These are phyloP conservation scores for Drosophila seguyi DNA, from an alignment of 1,140 invertebrate genomes.

Conservation along the genomic window DNA sequence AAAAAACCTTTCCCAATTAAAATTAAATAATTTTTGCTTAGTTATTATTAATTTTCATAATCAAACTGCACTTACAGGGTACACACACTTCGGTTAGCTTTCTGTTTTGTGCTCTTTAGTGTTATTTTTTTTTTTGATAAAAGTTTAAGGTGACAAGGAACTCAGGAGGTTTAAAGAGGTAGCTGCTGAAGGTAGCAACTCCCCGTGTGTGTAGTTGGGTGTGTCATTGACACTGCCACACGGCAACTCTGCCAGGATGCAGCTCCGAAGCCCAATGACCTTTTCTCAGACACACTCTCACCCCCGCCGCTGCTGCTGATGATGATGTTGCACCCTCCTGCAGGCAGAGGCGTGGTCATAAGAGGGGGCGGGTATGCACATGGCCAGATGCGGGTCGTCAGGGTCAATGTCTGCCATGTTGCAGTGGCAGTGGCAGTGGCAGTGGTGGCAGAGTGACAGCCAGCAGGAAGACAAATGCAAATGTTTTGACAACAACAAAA, in stretches of 20 bases:
- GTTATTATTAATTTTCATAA: too few relatives aligned
- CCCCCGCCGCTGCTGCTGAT: neutral
- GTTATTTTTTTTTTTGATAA: neutral
- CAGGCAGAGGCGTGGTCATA: neutral
- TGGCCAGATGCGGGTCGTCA: constrained; percentile 43
- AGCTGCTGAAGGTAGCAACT: neutral
- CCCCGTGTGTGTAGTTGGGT: neutral
- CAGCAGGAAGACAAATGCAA: constrained; percentile 8
- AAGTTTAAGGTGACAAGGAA: neutral
- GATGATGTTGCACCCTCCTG: neutral
- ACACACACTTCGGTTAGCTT: too few relatives aligned
- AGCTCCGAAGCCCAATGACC: constrained; percentile 42
- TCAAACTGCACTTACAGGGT: too few relatives aligned
- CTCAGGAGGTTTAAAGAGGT: constrained; percentile 25
- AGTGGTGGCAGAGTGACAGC: neutral
- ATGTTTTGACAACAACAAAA: constrained; percentile 22
- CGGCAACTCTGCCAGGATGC: constrained; percentile 1
- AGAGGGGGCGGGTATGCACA: neutral
- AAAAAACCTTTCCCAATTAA: too few relatives aligned
- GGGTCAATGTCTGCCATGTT: constrained; percentile 31
- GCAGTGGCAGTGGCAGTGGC: constrained; percentile 2
- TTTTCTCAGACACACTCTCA: constrained; percentile 15
- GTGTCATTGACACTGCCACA: constrained; percentile 46
- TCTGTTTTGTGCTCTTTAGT: neutral
- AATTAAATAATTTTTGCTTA: too few relatives aligned